A percentile compares a stretch with the other conserved stretches of the same genome.
These are phyloP conservation scores for Chrysolina americana DNA, from an alignment of 2,888 invertebrate genomes.

Conservation along the genomic window DNA sequence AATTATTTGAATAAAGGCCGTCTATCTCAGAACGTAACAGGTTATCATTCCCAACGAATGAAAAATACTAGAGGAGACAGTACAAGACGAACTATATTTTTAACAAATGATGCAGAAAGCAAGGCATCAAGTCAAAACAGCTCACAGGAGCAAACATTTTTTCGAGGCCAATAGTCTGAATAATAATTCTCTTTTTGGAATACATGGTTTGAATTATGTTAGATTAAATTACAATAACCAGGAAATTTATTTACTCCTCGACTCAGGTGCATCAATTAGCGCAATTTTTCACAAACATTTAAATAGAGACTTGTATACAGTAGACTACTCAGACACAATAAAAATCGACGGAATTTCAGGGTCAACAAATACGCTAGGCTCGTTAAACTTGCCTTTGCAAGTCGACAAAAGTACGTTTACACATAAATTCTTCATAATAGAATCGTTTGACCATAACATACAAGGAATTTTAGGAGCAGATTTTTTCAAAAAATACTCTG, in stretches of 20 bases:
- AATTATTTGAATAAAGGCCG: neutral
- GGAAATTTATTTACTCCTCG: neutral
- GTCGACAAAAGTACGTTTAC: neutral
- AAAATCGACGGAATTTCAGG: neutral
- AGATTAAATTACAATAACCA: neutral
- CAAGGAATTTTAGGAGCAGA: neutral
- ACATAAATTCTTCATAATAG: neutral
- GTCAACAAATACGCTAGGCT: slow-evolving; percentile 11
- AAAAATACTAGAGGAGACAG: too few species aligned
- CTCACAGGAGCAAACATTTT: neutral
- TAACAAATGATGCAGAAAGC: neutral
- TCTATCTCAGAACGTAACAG: neutral
- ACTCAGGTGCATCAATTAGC: neutral
- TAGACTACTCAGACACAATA: neutral
- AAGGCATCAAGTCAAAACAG: neutral
- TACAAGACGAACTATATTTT: neutral
- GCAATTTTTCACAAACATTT: neutral
- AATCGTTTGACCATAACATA: neutral
- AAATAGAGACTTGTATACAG: neutral
- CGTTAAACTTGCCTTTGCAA: neutral
- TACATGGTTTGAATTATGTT: neutral
- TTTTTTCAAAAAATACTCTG: slow-evolving; percentile 9
- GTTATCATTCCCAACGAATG: neutral
- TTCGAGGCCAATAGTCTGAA: neutral
- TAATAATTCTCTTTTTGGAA: neutral